phyloP scores from a whole-genome alignment of 2,888 invertebrate species.

The Eupithecia tripunctaria region DNA sequence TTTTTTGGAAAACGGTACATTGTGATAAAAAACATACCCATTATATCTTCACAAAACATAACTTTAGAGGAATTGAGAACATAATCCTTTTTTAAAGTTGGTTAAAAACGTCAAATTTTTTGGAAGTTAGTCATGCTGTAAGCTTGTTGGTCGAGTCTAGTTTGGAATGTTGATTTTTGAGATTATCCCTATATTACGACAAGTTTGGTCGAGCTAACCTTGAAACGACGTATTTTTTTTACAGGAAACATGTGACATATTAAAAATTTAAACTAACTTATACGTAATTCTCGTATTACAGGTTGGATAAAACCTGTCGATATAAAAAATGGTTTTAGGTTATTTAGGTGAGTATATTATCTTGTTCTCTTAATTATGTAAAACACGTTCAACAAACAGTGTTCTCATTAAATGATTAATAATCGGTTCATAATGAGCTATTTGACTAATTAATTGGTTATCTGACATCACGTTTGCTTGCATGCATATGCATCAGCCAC shows the following conservation, averaged over 20 bases:
- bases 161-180: background rate
- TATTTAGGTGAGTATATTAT: background rate
- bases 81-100: too few relatives aligned
- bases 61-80: too few relatives aligned
- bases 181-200: background rate
- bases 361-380: background rate
- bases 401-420: constrained; percentile 21
- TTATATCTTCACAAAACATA: too few relatives aligned
- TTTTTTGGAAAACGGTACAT: too few relatives aligned
- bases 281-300: background rate
- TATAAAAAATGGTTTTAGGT: background rate
- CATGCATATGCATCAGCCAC: constrained; percentile 27
- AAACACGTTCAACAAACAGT: constrained; percentile 9
- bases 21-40: too few relatives aligned
- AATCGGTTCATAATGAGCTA: constrained; percentile 16
- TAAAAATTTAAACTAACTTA: background rate
- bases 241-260: background rate
- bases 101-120: background rate
- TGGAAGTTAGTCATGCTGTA: background rate
- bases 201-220: constrained; percentile 1
- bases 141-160: background rate
- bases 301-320: background rate
- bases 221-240: background rate
- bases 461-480: constrained; percentile 27
- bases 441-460: constrained; percentile 26